phyloP scores from a whole-genome alignment of 64 coral and sea anemone species.

The Orbicella faveolata region DNA sequence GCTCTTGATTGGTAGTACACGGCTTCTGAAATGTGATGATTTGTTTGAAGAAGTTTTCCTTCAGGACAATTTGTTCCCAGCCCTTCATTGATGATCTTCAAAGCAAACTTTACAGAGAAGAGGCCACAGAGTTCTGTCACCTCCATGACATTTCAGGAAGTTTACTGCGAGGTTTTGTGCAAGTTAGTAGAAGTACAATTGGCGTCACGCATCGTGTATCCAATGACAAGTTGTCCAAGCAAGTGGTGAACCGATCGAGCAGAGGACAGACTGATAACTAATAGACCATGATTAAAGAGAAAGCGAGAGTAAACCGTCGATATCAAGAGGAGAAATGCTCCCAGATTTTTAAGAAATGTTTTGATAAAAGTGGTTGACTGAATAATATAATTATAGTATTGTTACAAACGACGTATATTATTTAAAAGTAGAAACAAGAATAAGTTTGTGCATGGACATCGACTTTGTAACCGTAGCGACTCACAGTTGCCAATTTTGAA shows the following conservation, averaged over 20 bases:
- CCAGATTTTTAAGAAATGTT: too few species aligned
- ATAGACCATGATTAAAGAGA: neutral
- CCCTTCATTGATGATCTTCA: slow-evolving; percentile 15
- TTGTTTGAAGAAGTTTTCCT: slow-evolving; percentile 71
- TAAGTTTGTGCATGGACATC: too few species aligned
- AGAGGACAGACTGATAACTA: neutral
- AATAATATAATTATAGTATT: too few species aligned
- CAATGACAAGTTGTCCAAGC: neutral
- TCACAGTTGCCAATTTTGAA: too few species aligned
- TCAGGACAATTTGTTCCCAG: slow-evolving; percentile 88
- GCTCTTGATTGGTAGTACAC: slow-evolving; percentile 92
- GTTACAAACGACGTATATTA: too few species aligned
- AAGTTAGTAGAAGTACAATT: too few species aligned
- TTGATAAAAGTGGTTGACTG: too few species aligned
- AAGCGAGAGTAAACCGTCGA: neutral
- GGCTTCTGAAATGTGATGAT: slow-evolving; percentile 81
- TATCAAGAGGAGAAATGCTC: too few species aligned
- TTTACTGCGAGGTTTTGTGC: too few species aligned
- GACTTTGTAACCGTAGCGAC: too few species aligned
- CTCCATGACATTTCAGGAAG: too few species aligned
- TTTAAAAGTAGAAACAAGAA: too few species aligned
- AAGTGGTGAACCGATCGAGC: neutral
- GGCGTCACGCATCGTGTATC: neutral
- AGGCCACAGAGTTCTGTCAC: neutral
- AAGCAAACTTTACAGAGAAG: neutral